These are phyloP conservation scores for Anoncus sp. DNA, from an alignment of 2,888 invertebrate genomes.

Conservation along the genomic window DNA sequence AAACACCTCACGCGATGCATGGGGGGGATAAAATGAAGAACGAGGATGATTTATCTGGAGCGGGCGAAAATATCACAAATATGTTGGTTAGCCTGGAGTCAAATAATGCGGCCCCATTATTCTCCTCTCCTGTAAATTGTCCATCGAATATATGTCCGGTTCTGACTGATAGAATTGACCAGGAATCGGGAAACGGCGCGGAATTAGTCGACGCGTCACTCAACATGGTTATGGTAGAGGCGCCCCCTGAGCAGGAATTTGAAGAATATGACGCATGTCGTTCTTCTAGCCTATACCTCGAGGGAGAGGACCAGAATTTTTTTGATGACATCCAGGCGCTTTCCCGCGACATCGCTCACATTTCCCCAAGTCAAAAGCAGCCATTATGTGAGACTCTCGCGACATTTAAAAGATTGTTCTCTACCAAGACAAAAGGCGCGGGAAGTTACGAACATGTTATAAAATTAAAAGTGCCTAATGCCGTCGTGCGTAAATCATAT, in stretches of 20 bases:
- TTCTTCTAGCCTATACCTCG: background rate
- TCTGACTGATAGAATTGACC: no score
- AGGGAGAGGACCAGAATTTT: constrained; percentile 37
- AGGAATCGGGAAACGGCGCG: no score
- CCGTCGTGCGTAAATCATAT: constrained; percentile 60
- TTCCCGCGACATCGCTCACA: constrained; percentile 11
- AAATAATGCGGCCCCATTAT: no score
- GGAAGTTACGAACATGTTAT: constrained; percentile 68
- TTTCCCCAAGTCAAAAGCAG: constrained; percentile 3
- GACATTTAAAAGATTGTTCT: constrained; percentile 60
- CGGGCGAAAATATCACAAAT: no score
- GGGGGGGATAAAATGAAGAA: no score
- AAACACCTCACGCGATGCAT: no score
- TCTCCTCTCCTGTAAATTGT: no score
- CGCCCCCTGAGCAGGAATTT: background rate
- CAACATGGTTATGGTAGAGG: background rate
- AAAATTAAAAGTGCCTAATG: constrained; percentile 61
- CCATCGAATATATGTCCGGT: no score
- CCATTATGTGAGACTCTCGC: constrained; percentile 5
- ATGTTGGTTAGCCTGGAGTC: no score
- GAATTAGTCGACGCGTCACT: no score
- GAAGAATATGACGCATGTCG: background rate
- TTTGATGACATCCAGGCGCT: constrained; percentile 29
- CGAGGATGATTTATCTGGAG: no score
- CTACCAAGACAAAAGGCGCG: constrained; percentile 62